Evolutionary conservation across 30 jellyfish, hydroid and myxozoan genomes (phyloP).

Genomic region (Haliclystus octoradiatus): DNA sequence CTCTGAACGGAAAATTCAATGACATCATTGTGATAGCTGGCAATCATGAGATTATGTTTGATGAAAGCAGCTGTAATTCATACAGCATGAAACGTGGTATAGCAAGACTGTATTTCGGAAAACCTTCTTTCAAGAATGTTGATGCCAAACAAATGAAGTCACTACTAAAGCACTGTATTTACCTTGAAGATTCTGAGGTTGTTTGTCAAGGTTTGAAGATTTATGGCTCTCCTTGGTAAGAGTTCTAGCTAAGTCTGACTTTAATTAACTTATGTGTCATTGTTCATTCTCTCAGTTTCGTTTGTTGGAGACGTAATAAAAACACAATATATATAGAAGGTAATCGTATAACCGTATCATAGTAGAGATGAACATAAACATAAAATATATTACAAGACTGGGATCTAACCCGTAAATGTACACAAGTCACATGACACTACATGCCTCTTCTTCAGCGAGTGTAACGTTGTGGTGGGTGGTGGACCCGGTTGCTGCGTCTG

Average conservation of each 20-base stretch:
- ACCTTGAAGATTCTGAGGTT: conserved; percentile 51
- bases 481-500: no score
- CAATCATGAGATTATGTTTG: conserved; percentile 73
- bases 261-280: no score
- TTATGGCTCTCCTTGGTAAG: conserved; percentile 94
- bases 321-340: no score
- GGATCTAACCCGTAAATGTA: no score
- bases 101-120: conserved; percentile 25
- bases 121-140: conserved; percentile 15
- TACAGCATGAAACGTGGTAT: conserved; percentile 12
- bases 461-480: no score
- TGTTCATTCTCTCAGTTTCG: no score
- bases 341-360: no score
- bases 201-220: conserved; percentile 54
- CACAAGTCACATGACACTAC: no score
- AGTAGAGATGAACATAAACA: no score
- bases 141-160: conserved; percentile 28
- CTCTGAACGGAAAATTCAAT: conserved; percentile 21
- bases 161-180: conserved; percentile 46
- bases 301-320: no score
- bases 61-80: conserved; percentile 26
- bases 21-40: conserved; percentile 93
- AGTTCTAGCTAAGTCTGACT: conserved; percentile 11
- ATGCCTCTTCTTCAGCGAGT: no score
- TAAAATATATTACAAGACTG: no score